phyloP scores from a whole-genome alignment of 2,888 invertebrate species.

The Tubulanus polymorphus region DNA sequence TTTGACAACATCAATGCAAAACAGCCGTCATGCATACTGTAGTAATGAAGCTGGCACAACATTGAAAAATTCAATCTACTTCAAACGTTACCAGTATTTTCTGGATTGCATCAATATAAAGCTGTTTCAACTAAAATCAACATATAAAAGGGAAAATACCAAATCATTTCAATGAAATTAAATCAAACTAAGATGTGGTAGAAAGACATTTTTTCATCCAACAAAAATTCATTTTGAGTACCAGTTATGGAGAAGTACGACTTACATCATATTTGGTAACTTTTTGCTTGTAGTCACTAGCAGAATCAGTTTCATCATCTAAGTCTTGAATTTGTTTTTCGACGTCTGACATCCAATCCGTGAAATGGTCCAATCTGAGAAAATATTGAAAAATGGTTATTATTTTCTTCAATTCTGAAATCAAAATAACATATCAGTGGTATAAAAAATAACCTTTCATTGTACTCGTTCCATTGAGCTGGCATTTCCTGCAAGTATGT shows the following conservation, averaged over 20 bases:
- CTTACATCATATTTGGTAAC: constrained; percentile 70
- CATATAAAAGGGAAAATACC: constrained; percentile 14
- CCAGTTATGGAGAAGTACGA: no score
- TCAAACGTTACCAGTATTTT: no score
- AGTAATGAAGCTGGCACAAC: no score
- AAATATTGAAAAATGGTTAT: no score
- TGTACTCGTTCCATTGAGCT: constrained; percentile 84
- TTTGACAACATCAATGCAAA: no score
- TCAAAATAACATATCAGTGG: not conserved
- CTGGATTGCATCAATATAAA: not conserved
- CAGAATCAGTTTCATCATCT: constrained; percentile 75
- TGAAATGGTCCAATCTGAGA: constrained; percentile 70
- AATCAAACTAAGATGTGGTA: no score
- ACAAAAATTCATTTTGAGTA: no score
- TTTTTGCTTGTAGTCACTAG: constrained; percentile 86
- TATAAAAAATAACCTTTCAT: constrained; percentile 60
- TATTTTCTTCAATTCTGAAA: constrained; percentile 3
- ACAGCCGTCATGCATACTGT: no score
- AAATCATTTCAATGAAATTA: no score
- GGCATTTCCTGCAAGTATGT: constrained; percentile 78
- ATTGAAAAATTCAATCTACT: no score
- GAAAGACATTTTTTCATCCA: no score
- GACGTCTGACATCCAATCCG: constrained; percentile 85
- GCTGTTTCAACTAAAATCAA: not conserved
- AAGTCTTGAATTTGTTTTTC: constrained; percentile 79